Base-by-base conservation (phyloP, 2,797 vertebrate genomes). In the Salarias fasciatus region DNA sequence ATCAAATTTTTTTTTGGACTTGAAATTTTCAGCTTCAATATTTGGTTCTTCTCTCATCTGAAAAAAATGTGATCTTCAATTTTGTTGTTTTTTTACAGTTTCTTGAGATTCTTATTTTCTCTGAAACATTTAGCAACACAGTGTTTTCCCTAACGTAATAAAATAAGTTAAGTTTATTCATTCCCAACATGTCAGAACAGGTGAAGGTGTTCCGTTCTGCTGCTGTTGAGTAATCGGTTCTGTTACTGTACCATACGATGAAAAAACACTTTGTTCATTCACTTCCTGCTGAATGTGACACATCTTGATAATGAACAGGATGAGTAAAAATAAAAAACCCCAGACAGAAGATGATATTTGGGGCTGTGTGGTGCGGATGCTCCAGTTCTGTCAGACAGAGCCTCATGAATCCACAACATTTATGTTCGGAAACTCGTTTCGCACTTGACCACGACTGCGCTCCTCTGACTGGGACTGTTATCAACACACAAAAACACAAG, bases 371-470 rank as follows among this genome's bases (percentile, higher is more conserved):
- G 49, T 30, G 63, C 60, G 2, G 45, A 14, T 24, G 48, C 58
- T 82, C 68, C 58, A 73, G 31, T 79, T 77, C 74, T 80, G 74
- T 82, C 58, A 70, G 49, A 51, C 13, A 37, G 29, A 44, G 18
- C 62, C 53, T 44, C 5, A 15, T 38, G 14, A 69, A 63, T 69
- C 9, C 2, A 38, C 50, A 11, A 24, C 24, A 11, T 54, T 69
- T 61, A 38, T 53, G 45, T 74, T 6, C 6, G 35, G 8, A 2
- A 44, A 35, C 44, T 63, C 57, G 56, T 78, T 64, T 69, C 48
- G 33, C 13, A 28, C 14, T 11, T 5, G 5, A 4, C 14, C 6
- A 3, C 24, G 24, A 30, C 13, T 5, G 6, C 52, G 41, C 46
- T n/a, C 37, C 33, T 44, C 13, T 47, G 7, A 65, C 38, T 42